Evolutionary conservation across 1,140 invertebrate species (phyloP).

Genomic region (Drosophila funebris): DNA sequence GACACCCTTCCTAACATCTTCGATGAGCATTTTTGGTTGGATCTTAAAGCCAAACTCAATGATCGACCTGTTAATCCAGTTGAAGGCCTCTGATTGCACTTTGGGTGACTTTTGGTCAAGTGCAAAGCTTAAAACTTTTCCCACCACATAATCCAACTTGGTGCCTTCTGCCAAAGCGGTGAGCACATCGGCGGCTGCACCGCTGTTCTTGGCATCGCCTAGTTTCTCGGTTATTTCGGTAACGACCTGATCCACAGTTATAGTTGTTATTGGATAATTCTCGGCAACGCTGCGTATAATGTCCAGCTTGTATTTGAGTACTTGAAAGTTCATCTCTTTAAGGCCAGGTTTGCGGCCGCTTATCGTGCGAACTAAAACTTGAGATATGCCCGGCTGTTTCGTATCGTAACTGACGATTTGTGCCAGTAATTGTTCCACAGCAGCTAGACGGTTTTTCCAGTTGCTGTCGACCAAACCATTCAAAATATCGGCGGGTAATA

Average conservation of each 20-base stretch:
- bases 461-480: constrained; percentile 90
- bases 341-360: constrained; percentile 95
- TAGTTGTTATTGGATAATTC: constrained; percentile 89
- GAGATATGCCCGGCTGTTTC: constrained; percentile 87
- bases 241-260: constrained; percentile 90
- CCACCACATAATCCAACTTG: constrained; percentile 90
- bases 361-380: constrained; percentile 90
- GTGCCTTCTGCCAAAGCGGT: constrained; percentile 91
- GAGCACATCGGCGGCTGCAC: constrained; percentile 88
- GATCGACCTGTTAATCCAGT: constrained; percentile 91
- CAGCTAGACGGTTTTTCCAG: constrained; percentile 93
- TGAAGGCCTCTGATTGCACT: constrained; percentile 92
- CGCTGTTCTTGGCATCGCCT: constrained; percentile 92
- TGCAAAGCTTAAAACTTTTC: constrained; percentile 89
- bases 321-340: constrained; percentile 96
- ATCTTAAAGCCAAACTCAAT: constrained; percentile 92
- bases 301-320: constrained; percentile 93
- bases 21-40: constrained; percentile 91
- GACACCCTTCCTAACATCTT: constrained; percentile 92
- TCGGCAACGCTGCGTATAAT: constrained; percentile 91
- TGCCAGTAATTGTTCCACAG: constrained; percentile 89
- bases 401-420: constrained; percentile 87
- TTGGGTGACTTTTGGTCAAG: constrained; percentile 96
- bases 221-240: constrained; percentile 93
- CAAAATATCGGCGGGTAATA: constrained; percentile 87